These are phyloP conservation scores for Blastobasis lacticolella DNA, from an alignment of 2,888 invertebrate genomes.

Conservation along the genomic window DNA sequence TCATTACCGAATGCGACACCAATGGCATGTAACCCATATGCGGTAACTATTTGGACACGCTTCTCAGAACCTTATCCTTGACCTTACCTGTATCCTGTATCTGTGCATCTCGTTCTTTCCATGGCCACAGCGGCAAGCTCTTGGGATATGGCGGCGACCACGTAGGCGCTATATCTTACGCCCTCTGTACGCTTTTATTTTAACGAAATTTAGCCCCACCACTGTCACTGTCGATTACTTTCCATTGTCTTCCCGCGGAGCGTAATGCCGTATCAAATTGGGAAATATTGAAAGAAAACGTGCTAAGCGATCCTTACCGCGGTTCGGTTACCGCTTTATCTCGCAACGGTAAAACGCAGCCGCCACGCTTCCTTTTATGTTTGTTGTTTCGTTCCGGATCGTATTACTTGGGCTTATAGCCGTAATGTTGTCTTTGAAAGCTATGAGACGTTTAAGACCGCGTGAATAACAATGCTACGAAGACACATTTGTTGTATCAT, in stretches of 20 bases:
- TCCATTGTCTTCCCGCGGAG: slow-evolving; percentile 60
- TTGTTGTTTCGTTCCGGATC: too few relatives aligned
- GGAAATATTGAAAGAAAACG: slow-evolving; percentile 70
- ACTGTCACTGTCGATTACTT: slow-evolving; percentile 68
- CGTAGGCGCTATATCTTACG: slow-evolving; percentile 72
- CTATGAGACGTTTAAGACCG: too few relatives aligned
- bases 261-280: slow-evolving; percentile 63
- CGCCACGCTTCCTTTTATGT: neutral
- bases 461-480: too few relatives aligned
- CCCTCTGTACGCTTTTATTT: slow-evolving; percentile 70
- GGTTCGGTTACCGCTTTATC: slow-evolving; percentile 28
- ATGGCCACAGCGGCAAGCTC: slow-evolving; percentile 26
- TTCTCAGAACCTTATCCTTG: too few relatives aligned
- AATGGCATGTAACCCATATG: too few relatives aligned
- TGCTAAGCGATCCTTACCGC: slow-evolving; percentile 50
- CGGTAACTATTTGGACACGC: too few relatives aligned
- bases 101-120: too few relatives aligned
- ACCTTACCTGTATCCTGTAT: neutral
- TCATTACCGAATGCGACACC: too few relatives aligned
- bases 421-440: too few relatives aligned
- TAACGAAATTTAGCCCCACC: slow-evolving; percentile 70
- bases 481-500: too few relatives aligned
- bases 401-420: neutral
- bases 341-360: slow-evolving; percentile 14
- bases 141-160: slow-evolving; percentile 61